These are phyloP conservation scores for Coelopa frigida DNA, from an alignment of 1,140 invertebrate genomes.

Conservation along the genomic window DNA sequence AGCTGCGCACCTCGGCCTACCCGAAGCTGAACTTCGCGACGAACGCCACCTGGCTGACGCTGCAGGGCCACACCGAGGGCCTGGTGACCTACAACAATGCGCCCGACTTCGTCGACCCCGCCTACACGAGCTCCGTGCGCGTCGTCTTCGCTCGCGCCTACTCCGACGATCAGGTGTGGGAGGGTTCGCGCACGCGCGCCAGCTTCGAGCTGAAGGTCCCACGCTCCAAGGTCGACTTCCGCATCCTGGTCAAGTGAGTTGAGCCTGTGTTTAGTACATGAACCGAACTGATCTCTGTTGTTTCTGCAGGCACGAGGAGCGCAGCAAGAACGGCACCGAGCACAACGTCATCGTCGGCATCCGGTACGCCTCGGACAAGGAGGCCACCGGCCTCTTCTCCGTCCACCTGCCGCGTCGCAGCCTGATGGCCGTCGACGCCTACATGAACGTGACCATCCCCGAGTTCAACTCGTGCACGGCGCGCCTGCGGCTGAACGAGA, in stretches of 20 bases:
- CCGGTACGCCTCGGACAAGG: constrained; percentile 50
- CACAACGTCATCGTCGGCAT: constrained; percentile 40
- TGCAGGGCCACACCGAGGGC: constrained; percentile 39
- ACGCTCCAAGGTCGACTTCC: constrained; percentile 44
- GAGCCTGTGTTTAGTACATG: not conserved
- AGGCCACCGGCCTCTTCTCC: constrained; percentile 50
- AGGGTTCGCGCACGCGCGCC: constrained; percentile 40
- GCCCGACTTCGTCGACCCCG: constrained; percentile 44
- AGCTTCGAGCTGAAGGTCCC: constrained; percentile 40
- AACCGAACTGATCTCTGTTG: not conserved
- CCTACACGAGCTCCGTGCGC: constrained; percentile 50
- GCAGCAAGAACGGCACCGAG: constrained; percentile 41
- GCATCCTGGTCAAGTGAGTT: constrained; percentile 40
- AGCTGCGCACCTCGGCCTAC: constrained; percentile 65
- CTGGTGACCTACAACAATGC: constrained; percentile 36
- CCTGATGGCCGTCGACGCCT: constrained; percentile 52
- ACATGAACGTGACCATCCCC: constrained; percentile 55
- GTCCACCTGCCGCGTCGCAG: constrained; percentile 49
- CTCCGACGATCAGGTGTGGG: constrained; percentile 30
- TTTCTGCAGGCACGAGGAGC: constrained; percentile 32
- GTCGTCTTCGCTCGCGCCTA: constrained; percentile 51
- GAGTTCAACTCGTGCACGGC: constrained; percentile 55
- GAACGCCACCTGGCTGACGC: constrained; percentile 46
- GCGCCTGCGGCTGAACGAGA: constrained; percentile 51
- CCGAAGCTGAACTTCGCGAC: constrained; percentile 65